A percentile compares a stretch with the other conserved stretches of the same genome.
Conservation (phyloP, 2,888 invertebrate species). For the Nemurella pictetii region DNA sequence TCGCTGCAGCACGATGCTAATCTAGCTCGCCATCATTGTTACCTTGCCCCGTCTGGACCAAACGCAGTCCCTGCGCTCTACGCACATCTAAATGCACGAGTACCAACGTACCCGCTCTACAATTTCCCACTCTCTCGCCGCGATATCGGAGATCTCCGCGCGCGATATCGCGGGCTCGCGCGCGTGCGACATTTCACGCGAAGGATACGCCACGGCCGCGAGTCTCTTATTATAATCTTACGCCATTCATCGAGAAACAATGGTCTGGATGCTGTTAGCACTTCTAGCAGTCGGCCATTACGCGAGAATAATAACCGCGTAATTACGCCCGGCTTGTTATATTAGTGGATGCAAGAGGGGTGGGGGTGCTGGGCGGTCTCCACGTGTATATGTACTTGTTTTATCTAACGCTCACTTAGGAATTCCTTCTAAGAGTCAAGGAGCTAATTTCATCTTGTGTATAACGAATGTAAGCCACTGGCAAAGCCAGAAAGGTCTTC, state of each 20-base stretch:
- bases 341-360: neutral
- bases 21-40: constrained; percentile 16
- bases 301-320: neutral
- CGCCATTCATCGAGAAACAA: neutral
- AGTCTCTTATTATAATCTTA: neutral
- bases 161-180: neutral
- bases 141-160: neutral
- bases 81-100: neutral
- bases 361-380: neutral
- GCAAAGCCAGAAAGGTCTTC: neutral
- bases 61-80: neutral
- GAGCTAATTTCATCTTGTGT: neutral
- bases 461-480: neutral
- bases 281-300: neutral
- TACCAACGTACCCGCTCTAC: neutral
- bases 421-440: neutral
- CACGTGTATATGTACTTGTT: neutral
- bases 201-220: neutral
- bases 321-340: neutral
- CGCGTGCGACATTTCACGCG: neutral
- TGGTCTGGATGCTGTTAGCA: neutral
- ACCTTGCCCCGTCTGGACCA: neutral
- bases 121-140: neutral
- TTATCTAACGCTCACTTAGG: neutral
- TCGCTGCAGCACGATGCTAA: constrained; percentile 2